Base-by-base conservation (phyloP, 2,797 vertebrate species). In the Hylomyscus alleni region DNA sequence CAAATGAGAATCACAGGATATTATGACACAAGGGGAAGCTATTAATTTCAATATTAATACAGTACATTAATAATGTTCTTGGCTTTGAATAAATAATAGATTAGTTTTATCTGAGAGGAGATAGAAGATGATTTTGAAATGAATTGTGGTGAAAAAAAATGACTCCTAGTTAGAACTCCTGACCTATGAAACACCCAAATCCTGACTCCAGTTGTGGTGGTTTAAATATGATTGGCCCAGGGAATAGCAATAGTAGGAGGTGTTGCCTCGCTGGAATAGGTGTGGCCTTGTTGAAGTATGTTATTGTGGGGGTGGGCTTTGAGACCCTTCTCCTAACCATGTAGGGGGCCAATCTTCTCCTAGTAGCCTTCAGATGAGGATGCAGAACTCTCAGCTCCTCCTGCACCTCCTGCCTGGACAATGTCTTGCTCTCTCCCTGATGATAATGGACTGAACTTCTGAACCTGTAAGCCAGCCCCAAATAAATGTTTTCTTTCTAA, bases 71-170 rank as follows among this genome's bases (percentile, higher is more conserved):
- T 58, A 91, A 82, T 94, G 90, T 65, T 29, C 10, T 76, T 89
- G 56, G 37, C 20, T 96, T 89, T 60, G 76, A 88, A 88, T 69
- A 95, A 96, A 84, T 85, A 96, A 91, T 76, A 87, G 50, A 82
- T 88, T 95, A 93, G 80, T 96, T 96, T 96, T 86, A 96, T 78
- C 67, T 93, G 34, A 96, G 40, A 89, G 54, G 83, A 94, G 65
- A 62, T 90, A 20, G 87, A 93, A 93, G 88, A 93, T 67, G 89
- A 89, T 85, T 94, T 94, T 92, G 69, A 95, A 93, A 87, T 94
- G 54, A 92, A 87, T 60, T 90, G 29, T 92, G 67, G n/a, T 62
- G 31, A 69, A 94, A 94, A 50, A 76, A 75, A 93, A 84, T 86
- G 96, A 95, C 47, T 97, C 97, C 96, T 19, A 76, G 92, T 69